phyloP scores from a whole-genome alignment of 2,797 vertebrate species.

The Acanthopagrus latus region DNA sequence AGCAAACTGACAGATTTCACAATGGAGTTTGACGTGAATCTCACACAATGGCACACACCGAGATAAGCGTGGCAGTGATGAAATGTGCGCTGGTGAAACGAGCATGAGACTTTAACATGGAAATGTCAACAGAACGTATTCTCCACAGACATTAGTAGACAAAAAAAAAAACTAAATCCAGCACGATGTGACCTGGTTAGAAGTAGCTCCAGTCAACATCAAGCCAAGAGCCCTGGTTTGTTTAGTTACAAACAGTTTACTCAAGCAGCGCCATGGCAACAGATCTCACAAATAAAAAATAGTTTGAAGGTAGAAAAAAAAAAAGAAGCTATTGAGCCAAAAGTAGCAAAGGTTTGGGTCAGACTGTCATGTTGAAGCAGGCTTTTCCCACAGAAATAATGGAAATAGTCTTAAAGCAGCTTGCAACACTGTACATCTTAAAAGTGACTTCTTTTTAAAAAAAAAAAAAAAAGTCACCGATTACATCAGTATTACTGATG shows the following conservation, averaged over 20 bases:
- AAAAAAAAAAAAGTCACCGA: no score
- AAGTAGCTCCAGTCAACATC: conserved; percentile 19
- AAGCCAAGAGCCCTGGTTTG: conserved; percentile 9
- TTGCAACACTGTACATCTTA: not conserved
- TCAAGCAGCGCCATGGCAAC: conserved; percentile 3
- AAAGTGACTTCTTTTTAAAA: no score
- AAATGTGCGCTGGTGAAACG: conserved; percentile 50
- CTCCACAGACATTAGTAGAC: conserved; percentile 8
- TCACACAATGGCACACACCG: conserved; percentile 21
- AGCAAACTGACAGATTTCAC: conserved; percentile 50
- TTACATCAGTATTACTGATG: no score
- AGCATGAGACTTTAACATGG: conserved; percentile 20
- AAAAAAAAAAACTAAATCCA: conserved; percentile 16
- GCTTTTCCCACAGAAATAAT: not conserved
- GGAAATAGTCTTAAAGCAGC: not conserved
- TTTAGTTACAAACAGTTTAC: not conserved
- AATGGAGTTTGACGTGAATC: conserved; percentile 53
- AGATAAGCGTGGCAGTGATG: conserved; percentile 54
- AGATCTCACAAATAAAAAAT: conserved; percentile 4
- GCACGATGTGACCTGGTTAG: conserved; percentile 30
- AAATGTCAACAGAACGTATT: conserved; percentile 25
- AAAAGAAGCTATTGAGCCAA: not conserved
- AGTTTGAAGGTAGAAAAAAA: not conserved
- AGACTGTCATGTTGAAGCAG: not conserved
- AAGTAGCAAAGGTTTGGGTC: not conserved